Conservation (phyloP, 2,888 invertebrate species). For the Epicampocera succincta region DNA sequence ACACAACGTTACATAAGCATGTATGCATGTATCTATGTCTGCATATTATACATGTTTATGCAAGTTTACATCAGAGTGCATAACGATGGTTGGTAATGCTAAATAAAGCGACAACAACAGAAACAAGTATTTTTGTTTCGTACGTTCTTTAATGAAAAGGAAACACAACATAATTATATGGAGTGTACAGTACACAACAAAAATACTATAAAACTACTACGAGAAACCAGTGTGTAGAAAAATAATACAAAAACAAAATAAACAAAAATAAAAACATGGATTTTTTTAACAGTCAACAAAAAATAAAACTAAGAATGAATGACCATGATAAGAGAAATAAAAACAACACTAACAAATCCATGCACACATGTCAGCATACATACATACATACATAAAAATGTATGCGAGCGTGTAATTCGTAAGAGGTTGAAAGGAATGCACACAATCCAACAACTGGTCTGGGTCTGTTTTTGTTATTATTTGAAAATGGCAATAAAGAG, state of each 20-base stretch:
- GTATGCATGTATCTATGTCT: too few relatives aligned
- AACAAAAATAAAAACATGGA: slow-evolving; percentile 40
- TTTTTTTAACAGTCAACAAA: slow-evolving; percentile 15
- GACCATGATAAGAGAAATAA: slow-evolving; percentile 43
- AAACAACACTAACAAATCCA: slow-evolving; percentile 15
- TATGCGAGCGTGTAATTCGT: too few relatives aligned
- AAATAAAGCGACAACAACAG: slow-evolving; percentile 40
- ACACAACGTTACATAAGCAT: background rate
- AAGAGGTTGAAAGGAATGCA: slow-evolving; percentile 21
- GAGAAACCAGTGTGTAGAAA: slow-evolving; percentile 56
- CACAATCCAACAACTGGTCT: background rate
- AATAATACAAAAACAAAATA: slow-evolving; percentile 49
- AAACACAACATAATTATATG: slow-evolving; percentile 51
- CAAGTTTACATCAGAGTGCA: background rate
- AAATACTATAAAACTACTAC: slow-evolving; percentile 70
- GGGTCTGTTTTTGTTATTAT: background rate
- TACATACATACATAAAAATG: background rate
- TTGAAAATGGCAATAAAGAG: slow-evolving; percentile 18
- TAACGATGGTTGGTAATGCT: slow-evolving; percentile 56
- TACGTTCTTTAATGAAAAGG: slow-evolving; percentile 57
- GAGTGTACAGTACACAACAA: slow-evolving; percentile 72
- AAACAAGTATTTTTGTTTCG: slow-evolving; percentile 1
- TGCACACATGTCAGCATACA: background rate
- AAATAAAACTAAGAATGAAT: slow-evolving; percentile 37
- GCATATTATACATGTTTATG: too few relatives aligned